Base-by-base conservation (phyloP, 2,888 invertebrate genomes). In the Xanthostigma xanthostigma region DNA sequence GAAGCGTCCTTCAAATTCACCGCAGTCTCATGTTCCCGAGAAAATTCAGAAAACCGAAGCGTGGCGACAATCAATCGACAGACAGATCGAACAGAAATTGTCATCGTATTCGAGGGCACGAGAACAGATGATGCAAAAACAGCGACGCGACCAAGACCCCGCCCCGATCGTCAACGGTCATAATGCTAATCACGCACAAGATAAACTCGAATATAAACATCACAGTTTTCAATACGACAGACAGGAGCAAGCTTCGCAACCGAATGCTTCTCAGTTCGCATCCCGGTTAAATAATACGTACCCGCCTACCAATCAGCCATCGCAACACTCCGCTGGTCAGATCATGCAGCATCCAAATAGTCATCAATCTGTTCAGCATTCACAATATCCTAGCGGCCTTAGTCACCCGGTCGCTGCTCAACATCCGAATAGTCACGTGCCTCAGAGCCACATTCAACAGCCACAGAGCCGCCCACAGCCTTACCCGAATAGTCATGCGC, bases 41-140 rank as follows among this genome's bases (percentile, higher is more conserved):
- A 75, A 76, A 58, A 64, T 72, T 36, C 64, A 71, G 0, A 70
- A 71, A 54, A 60, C 70, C 4, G 74, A 75, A 53, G 61, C 66
- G 5, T 76, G 76, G 75, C 61, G 71, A 50, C 63, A 70, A 51
- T 67, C 67, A 2, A 72, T 74, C 50, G 74, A 76, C 56, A 66
- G 72, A 53, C 71, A 74, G 57, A 75, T 75, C 40, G 74, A 75
- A 53, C 71, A 74, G 56, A 66, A 70, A 50, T 59, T 76, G 12
- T 67, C 68, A 9, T 64, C 65, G 3, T 70, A 71, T 52, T 55
- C 56, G 12, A 50, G 53, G 10, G 53, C 56, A 17, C 53, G 54
- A 41, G 55, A 61, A 51, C 62, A 64, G 36, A 27, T 27, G 27
- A 27, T 27, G 34, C 56, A 59, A 48, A 55, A 59, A 49, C 55